A percentile compares a stretch with the other conserved stretches of the same genome.
Conservation (phyloP, 2,888 invertebrate species). For the Octodonta nipae region DNA sequence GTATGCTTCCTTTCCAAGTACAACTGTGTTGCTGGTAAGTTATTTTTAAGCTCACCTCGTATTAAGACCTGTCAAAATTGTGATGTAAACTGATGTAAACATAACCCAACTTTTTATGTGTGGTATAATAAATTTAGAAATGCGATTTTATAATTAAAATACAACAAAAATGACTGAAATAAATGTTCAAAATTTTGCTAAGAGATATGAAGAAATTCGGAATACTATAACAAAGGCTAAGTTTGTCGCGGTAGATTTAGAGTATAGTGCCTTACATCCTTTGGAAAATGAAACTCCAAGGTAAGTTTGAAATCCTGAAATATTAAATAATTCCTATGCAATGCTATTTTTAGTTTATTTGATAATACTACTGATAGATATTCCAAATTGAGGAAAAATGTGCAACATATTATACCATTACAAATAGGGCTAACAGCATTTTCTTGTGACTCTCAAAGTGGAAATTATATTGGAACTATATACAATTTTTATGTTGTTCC, state of each 20-base stretch:
- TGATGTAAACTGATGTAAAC: too few species aligned
- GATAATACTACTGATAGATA: constrained; percentile 44
- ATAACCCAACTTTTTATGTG: too few species aligned
- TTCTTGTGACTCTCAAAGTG: constrained; percentile 42
- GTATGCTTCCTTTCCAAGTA: too few species aligned
- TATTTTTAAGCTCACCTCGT: too few species aligned
- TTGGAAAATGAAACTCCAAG: constrained; percentile 27
- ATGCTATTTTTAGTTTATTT: constrained; percentile 39
- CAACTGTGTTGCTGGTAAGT: too few species aligned
- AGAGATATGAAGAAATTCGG: constrained; percentile 43
- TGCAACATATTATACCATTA: constrained; percentile 44
- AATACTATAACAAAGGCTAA: constrained; percentile 43
- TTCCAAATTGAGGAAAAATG: constrained; percentile 36
- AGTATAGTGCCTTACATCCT: constrained; percentile 49
- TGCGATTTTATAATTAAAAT: too few species aligned
- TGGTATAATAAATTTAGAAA: too few species aligned
- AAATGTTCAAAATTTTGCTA: constrained; percentile 46
- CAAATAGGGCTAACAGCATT: constrained; percentile 60
- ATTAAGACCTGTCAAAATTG: too few species aligned
- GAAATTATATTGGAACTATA: constrained; percentile 44
- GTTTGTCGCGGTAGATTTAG: constrained; percentile 58
- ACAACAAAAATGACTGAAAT: constrained; percentile 48
- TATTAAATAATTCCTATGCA: too few species aligned
- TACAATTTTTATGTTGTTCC: constrained; percentile 61
- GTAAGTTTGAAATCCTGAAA: too few species aligned